Conservation (phyloP, 2,113 vertebrate species). For the Rhabdomys dilectus region DNA sequence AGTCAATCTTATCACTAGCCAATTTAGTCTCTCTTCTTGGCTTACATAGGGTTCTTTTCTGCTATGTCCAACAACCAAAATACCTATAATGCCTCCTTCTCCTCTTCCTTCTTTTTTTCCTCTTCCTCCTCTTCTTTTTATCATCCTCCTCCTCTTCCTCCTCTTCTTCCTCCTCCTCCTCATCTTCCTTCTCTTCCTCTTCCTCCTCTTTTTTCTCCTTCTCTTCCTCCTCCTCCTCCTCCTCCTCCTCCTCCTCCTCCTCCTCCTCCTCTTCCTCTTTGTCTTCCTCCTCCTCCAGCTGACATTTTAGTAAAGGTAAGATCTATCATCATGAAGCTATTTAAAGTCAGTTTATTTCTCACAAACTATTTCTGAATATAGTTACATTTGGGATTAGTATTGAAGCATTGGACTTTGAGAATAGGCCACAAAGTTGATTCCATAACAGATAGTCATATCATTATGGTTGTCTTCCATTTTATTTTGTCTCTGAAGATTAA, state of each 20-base stretch:
- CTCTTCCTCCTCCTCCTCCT: background rate
- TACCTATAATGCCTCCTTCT: background rate
- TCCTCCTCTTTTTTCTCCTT: background rate
- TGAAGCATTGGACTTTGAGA: background rate
- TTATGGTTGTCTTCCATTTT: background rate
- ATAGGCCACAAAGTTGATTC: background rate
- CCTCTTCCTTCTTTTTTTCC: background rate
- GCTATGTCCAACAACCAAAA: background rate
- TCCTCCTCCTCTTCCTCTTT: background rate
- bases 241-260: background rate
- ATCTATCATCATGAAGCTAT: background rate
- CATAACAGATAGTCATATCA: background rate
- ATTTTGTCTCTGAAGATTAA: background rate
- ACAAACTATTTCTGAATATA: background rate
- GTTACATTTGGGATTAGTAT: too few relatives aligned
- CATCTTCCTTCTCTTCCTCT: background rate
- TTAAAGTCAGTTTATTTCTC: background rate
- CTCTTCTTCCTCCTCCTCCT: background rate
- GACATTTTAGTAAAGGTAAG: background rate
- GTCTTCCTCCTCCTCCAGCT: background rate
- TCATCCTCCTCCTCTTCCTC: background rate
- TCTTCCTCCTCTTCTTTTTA: background rate
- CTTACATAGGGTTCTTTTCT: background rate
- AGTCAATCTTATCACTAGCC: background rate
- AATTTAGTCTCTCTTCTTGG: background rate